Evolutionary conservation across 2,888 invertebrate genomes (phyloP).

Genomic region (Cordilura impudica): DNA sequence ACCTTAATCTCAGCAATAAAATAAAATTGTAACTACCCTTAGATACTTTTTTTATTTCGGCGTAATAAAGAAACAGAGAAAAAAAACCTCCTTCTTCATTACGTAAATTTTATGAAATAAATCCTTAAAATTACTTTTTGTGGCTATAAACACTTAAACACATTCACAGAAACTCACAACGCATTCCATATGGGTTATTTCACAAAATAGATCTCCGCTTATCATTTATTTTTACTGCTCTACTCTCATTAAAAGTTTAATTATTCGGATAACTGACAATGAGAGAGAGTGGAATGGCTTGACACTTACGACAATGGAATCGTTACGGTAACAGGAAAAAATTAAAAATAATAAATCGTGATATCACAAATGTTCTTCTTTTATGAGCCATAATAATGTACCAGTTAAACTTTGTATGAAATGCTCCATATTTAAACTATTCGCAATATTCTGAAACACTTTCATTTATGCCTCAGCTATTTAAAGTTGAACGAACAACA

Average conservation of each 20-base stretch:
- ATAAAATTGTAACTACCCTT: constrained; percentile 60
- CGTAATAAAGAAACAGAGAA: neutral
- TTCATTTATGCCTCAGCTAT: constrained; percentile 51
- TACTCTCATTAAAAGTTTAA: too few species aligned
- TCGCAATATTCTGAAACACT: constrained; percentile 50
- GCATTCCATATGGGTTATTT: too few species aligned
- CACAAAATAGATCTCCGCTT: too few species aligned
- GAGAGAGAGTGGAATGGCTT: too few species aligned
- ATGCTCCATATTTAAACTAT: constrained; percentile 8
- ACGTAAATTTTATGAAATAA: constrained; percentile 59
- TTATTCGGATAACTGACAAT: too few species aligned
- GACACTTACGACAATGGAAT: too few species aligned
- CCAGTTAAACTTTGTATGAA: neutral
- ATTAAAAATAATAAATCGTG: too few species aligned
- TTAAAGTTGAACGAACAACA: constrained; percentile 41
- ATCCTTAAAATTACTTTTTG: constrained; percentile 63
- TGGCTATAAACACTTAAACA: constrained; percentile 54
- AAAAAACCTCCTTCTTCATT: constrained; percentile 56
- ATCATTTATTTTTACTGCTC: too few species aligned
- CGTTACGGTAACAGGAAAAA: too few species aligned
- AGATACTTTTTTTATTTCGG: constrained; percentile 21
- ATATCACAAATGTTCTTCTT: too few species aligned
- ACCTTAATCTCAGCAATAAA: constrained; percentile 62
- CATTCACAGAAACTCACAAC: neutral
- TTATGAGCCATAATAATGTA: neutral